Base-by-base conservation (phyloP, 1,140 invertebrate species). In the Leptoteleia sp. region DNA sequence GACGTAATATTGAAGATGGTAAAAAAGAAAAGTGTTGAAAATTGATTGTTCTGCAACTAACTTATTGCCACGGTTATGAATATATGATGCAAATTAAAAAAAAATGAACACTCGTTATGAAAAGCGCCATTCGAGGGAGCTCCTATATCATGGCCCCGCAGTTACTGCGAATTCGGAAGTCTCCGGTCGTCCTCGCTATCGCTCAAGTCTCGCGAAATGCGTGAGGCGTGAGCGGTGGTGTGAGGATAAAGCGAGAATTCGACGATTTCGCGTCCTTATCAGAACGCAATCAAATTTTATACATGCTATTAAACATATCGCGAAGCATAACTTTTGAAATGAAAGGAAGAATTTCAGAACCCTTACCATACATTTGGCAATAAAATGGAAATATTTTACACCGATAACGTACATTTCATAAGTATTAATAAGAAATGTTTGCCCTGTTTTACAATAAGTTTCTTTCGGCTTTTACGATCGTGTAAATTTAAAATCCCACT, bases 191-290 rank as follows among this genome's bases (percentile, higher is more conserved):
- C 57, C 15, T 27, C 17, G 68, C 68, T 35, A 71, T 71, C 54
- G 55, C 67, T 71, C 67, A 71, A 71, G 67, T 71, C 67, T 61
- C 67, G 22, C 47, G 67, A 29, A 71, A 71, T 71, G 67, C 67
- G 67, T 71, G 67, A 71, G 55, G 45, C 67, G 67, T 71, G 68
- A 72, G 68, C 17, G 16, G 19, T 22, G 55, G 68, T 62, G 27
- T 50, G 68, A 54, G 68, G 54, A 11, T n/a, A 47, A 62, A 72
- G 68, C 38, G 55, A 72, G 68, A 72, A 72, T 72, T 72, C 68
- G 68, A 62, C 68, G 68, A 72, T 72, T 72, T 62, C 48, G 55
- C 47, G 62, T 72, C 68, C 68, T 72, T 72, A 72, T 72, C 68
- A 72, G 47, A 72, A 54, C 68, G 22, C 55, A 54, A 72, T 61